A percentile compares a stretch with the other conserved stretches of the same genome.
These are phyloP conservation scores for Mycteria americana DNA, from an alignment of 2,797 vertebrate species.

Conservation along the genomic window DNA sequence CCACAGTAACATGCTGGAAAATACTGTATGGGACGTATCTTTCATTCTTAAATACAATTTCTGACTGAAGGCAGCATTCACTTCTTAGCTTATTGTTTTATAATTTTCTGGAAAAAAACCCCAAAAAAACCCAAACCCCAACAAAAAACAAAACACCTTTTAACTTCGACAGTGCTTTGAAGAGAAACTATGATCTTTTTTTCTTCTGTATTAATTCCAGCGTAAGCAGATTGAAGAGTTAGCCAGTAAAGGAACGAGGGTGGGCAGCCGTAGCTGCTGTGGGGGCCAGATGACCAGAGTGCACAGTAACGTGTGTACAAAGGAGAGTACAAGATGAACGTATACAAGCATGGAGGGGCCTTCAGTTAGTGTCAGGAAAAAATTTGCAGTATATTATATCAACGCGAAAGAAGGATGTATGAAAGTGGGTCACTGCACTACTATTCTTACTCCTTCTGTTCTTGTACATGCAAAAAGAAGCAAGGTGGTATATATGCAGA, in stretches of 20 bases:
- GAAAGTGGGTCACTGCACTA: constrained; percentile 52
- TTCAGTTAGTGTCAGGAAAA: neutral
- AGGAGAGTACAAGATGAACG: neutral
- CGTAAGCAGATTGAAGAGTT: neutral
- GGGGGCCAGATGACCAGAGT: neutral
- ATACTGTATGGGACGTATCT: neutral
- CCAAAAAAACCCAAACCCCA: neutral
- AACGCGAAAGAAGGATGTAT: neutral
- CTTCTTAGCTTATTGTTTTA: neutral
- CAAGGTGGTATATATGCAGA: constrained; percentile 63
- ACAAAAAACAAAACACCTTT: neutral
- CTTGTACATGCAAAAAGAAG: neutral
- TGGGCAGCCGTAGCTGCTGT: neutral
- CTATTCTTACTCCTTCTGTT: constrained; percentile 60
- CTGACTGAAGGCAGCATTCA: neutral
- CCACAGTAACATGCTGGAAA: neutral
- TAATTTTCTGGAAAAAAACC: neutral
- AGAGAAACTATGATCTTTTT: neutral
- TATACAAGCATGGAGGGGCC: neutral
- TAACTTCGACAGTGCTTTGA: neutral
- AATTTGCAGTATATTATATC: neutral
- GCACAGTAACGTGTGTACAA: neutral
- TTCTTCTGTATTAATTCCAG: neutral
- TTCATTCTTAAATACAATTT: constrained; percentile 35
- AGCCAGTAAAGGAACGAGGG: neutral